Evolutionary conservation across 2,797 vertebrate genomes (phyloP), one percentile per base, ranked within the genome.

Genomic region (Smutsia temminckii): DNA sequence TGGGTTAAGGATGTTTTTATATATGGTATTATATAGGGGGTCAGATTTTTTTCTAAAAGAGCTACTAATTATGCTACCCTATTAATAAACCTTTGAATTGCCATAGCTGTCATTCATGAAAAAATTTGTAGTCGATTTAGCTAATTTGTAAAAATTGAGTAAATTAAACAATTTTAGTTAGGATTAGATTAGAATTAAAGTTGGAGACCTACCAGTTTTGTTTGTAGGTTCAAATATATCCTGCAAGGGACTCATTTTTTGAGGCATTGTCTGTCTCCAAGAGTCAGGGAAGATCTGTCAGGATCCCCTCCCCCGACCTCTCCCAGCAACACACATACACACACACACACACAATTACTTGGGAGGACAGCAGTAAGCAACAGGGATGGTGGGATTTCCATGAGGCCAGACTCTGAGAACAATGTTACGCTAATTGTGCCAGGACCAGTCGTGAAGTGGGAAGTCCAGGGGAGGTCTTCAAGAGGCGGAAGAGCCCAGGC

Each of bases 171-270:
- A 74, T 90, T 94, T 79, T 90, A 46, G 81, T 29, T 80, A 21
- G 66, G 69, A 89, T 63, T 61, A 88, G 42, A 51, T 77, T 84
- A 85, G n/a, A 92, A 89, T 86, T 71, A 88, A 72, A 66, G n/a
- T 80, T 77, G 88, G n/a, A 92, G 40, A n/a, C 3, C 40, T 92
- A 75, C 2, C 68, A 90, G 53, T 77, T 95, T 94, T 86, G 57
- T 92, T 85, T 95, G 55, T 42, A 80, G 34, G 69, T 72, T 87
- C 18, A 93, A 68, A 69, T 55, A 72, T 34, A 61, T 55, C 18
- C 23, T 53, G 14, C 25, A 17, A 53, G 20, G 9, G 34, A 61
- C 23, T 14, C 53, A 42, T 49, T 46, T 64, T 93, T 80, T 77
- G n/a, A 71, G 46, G 29, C 23, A 57, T 20, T 64, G 32, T n/a